These are phyloP conservation scores for Zosterops lateralis DNA, from an alignment of 2,113 vertebrate genomes.

Conservation along the genomic window DNA sequence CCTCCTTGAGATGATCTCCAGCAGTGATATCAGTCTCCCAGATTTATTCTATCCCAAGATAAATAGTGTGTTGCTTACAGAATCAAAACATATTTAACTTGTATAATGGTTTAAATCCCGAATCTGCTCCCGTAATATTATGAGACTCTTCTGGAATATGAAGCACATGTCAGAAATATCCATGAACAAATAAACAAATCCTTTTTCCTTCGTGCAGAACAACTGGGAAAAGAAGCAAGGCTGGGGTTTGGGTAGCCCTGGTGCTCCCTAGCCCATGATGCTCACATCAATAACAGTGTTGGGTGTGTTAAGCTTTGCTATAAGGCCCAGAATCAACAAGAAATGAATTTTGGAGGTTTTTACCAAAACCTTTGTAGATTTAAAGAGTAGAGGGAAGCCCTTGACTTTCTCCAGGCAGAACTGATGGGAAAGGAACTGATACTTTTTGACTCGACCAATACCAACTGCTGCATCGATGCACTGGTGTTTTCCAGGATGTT, in stretches of 20 bases:
- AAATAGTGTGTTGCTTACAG: conserved; percentile 44
- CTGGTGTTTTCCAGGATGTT: background rate
- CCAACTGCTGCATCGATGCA: background rate
- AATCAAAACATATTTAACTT: conserved; percentile 45
- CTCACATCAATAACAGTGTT: background rate
- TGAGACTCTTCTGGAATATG: background rate
- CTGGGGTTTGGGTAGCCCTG: background rate
- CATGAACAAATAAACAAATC: conserved; percentile 26
- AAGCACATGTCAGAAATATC: conserved; percentile 10
- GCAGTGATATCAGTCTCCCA: background rate
- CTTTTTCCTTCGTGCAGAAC: background rate
- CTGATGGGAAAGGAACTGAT: background rate
- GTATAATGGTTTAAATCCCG: conserved; percentile 30
- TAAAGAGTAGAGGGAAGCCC: background rate
- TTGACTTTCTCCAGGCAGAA: background rate
- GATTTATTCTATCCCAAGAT: conserved; percentile 54
- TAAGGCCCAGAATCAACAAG: background rate
- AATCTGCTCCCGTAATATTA: background rate
- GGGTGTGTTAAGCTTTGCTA: background rate
- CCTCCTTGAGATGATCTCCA: conserved; percentile 8
- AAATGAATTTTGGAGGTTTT: background rate
- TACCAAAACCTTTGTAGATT: background rate
- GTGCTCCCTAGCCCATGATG: background rate
- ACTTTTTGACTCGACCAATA: background rate
- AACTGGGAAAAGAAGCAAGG: background rate